Percentiles rank a stretch among this genome's conserved stretches.
These are phyloP conservation scores for Heloderma charlesbogerti DNA, from an alignment of 2,113 vertebrate species.

Conservation along the genomic window DNA sequence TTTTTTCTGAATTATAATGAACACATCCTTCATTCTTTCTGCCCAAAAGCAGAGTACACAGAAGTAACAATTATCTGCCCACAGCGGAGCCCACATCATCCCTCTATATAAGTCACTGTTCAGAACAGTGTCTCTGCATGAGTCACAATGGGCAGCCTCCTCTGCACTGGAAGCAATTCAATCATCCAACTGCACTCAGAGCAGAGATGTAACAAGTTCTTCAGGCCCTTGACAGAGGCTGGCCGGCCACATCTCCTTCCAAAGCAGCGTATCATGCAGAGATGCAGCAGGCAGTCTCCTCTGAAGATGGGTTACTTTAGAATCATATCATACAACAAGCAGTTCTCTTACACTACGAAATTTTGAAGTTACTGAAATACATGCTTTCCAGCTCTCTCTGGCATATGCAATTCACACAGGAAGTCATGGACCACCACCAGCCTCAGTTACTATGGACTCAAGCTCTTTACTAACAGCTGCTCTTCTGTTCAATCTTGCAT, in stretches of 20 bases:
- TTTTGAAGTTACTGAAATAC: neutral
- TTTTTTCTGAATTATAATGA: neutral
- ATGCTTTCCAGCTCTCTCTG: neutral
- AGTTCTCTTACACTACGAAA: neutral
- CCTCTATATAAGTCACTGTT: neutral
- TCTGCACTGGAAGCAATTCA: neutral
- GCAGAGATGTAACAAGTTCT: neutral
- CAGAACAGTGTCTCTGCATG: neutral
- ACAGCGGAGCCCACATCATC: neutral
- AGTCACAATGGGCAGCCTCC: neutral
- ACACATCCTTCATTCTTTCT: neutral
- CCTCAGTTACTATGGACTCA: neutral
- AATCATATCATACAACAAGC: neutral
- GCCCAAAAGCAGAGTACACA: neutral
- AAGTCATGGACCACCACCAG: neutral
- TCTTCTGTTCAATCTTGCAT: neutral
- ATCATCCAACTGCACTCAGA: neutral
- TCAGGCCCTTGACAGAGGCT: neutral
- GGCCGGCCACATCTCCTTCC: neutral
- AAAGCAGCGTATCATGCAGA: neutral
- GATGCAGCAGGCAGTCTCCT: neutral
- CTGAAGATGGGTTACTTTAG: neutral
- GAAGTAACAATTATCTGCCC: neutral
- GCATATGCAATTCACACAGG: neutral
- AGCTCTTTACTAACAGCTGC: neutral